These are phyloP conservation scores for Prunella strophiata DNA, from an alignment of 2,797 vertebrate species.

Conservation along the genomic window DNA sequence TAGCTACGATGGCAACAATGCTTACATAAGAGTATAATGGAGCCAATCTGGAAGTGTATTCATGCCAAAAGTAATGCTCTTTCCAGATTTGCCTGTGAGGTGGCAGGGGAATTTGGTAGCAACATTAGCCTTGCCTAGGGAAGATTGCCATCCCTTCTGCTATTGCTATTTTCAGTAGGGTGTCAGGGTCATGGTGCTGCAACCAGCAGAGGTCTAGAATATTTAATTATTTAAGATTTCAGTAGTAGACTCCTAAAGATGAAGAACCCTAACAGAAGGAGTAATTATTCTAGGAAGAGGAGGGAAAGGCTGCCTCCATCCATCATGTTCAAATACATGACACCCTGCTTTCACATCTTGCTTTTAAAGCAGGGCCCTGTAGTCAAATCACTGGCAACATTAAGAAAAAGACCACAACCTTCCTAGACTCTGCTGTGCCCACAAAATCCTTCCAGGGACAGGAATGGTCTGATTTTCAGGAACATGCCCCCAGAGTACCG, in stretches of 20 bases:
- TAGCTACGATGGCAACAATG: not conserved
- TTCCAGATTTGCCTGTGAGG: not conserved
- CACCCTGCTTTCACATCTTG: not conserved
- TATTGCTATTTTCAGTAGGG: not conserved
- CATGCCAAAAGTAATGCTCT: not conserved
- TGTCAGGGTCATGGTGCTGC: not conserved
- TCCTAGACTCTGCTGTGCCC: not conserved
- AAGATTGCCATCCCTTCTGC: not conserved
- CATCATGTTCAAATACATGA: not conserved
- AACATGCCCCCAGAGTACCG: not conserved
- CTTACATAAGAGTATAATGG: not conserved
- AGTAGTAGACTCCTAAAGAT: not conserved
- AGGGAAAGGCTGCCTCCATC: not conserved
- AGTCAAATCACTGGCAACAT: not conserved
- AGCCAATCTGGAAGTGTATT: conserved; percentile 23
- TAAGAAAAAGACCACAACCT: not conserved
- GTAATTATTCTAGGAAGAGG: not conserved
- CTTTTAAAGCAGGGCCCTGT: not conserved
- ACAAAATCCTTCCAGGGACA: not conserved
- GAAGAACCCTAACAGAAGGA: not conserved
- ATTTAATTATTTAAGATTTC: not conserved
- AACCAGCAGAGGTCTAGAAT: not conserved
- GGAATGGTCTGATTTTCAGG: not conserved
- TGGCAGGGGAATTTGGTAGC: not conserved
- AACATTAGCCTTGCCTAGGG: not conserved